These are phyloP conservation scores for Peromyscus eremicus DNA, from an alignment of 2,797 vertebrate species.

Conservation along the genomic window DNA sequence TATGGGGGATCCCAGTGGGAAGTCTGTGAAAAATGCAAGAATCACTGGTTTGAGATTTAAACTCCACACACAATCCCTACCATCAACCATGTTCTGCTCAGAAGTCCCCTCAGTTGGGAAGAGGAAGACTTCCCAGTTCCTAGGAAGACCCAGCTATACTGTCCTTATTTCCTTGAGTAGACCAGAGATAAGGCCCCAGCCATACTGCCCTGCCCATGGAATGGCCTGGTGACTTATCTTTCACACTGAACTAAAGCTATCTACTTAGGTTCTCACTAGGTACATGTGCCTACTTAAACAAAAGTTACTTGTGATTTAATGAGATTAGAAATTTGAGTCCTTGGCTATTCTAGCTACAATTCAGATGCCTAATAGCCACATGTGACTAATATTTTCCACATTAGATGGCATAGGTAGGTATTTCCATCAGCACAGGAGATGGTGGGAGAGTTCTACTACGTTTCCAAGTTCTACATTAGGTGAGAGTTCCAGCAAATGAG, in stretches of 20 bases:
- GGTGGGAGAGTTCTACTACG: background rate
- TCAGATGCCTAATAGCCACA: background rate
- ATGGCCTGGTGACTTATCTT: background rate
- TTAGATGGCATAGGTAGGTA: background rate
- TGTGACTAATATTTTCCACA: background rate
- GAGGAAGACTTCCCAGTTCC: conserved; percentile 31
- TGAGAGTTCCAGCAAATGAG: background rate
- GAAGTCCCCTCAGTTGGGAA: conserved; percentile 14
- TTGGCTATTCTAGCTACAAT: background rate
- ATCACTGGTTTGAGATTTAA: conserved; percentile 16
- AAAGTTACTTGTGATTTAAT: conserved; percentile 44
- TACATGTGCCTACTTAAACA: background rate
- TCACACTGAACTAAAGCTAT: background rate
- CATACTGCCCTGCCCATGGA: background rate
- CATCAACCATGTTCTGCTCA: background rate
- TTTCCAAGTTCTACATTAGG: background rate
- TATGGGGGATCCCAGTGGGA: conserved; percentile 57
- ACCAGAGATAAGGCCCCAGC: background rate
- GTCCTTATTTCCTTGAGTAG: background rate
- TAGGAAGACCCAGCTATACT: background rate
- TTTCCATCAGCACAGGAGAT: background rate
- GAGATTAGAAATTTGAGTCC: background rate
- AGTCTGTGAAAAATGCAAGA: conserved; percentile 51
- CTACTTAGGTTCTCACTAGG: background rate
- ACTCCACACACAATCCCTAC: background rate